Evolutionary conservation across 2,113 vertebrate genomes (phyloP).

Genomic region (Sula dactylatra): DNA sequence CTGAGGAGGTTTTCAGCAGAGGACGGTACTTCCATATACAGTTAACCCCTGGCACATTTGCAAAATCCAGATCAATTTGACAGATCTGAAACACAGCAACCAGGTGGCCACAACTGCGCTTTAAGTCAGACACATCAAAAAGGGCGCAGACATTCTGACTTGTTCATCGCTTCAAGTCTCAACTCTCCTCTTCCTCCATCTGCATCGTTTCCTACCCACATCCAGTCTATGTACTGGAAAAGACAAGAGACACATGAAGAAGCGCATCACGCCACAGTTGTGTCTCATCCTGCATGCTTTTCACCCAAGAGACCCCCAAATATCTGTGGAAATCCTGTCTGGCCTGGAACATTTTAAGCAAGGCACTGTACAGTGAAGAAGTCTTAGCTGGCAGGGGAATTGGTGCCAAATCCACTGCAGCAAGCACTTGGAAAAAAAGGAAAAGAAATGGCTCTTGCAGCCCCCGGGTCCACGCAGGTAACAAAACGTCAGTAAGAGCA

Average conservation of each 20-base stretch:
- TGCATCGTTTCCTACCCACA: neutral
- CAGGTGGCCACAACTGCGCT: neutral
- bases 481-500: neutral
- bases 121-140: neutral
- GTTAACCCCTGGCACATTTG: neutral
- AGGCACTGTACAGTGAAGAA: neutral
- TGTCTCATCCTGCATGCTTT: neutral
- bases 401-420: neutral
- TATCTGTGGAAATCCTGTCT: neutral
- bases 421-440: neutral
- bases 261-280: neutral
- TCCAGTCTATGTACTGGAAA: neutral
- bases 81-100: neutral
- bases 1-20: neutral
- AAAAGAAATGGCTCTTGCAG: neutral
- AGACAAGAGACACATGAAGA: neutral
- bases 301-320: neutral
- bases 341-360: neutral
- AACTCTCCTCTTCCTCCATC: neutral
- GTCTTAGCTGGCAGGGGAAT: neutral
- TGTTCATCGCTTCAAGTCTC: neutral
- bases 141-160: neutral
- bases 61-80: neutral
- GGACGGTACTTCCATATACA: neutral
- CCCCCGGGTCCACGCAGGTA: neutral